Conservation (phyloP, 1,140 invertebrate genomes). For the Drosophila obscura region DNA sequence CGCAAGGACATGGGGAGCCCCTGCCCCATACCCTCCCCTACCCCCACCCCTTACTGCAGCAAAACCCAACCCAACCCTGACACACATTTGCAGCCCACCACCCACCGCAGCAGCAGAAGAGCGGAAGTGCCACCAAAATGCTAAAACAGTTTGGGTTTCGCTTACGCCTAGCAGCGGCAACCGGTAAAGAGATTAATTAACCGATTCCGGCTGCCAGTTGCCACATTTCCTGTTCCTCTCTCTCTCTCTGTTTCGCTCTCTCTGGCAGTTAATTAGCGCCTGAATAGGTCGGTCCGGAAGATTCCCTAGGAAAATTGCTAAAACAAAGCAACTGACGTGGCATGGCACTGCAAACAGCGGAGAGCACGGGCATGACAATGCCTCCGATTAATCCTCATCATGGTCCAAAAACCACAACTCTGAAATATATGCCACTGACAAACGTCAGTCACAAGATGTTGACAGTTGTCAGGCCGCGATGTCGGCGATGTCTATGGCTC, state of each 20-base stretch:
- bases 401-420: constrained; percentile 34
- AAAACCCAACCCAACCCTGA: constrained; percentile 45
- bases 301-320: constrained; percentile 27
- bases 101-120: constrained; percentile 4
- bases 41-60: not conserved
- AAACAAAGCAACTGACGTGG: constrained; percentile 53
- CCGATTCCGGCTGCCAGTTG: constrained; percentile 73
- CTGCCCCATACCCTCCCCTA: not conserved
- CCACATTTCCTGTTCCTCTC: constrained; percentile 58
- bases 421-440: constrained; percentile 23
- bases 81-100: constrained; percentile 43
- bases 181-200: constrained; percentile 80
- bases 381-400: constrained; percentile 47
- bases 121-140: constrained; percentile 65
- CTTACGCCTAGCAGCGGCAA: constrained; percentile 6
- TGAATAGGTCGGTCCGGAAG: constrained; percentile 11
- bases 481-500: too few species aligned
- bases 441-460: constrained; percentile 36
- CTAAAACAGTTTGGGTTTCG: constrained; percentile 35
- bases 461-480: constrained; percentile 50
- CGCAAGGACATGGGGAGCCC: constrained; percentile 35
- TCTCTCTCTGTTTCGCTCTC: constrained; percentile 42
- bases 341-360: constrained; percentile 18
- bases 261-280: constrained; percentile 66
- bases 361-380: constrained; percentile 14